These are phyloP conservation scores for Polyploca ridens DNA, from an alignment of 2,888 invertebrate genomes.

Conservation along the genomic window DNA sequence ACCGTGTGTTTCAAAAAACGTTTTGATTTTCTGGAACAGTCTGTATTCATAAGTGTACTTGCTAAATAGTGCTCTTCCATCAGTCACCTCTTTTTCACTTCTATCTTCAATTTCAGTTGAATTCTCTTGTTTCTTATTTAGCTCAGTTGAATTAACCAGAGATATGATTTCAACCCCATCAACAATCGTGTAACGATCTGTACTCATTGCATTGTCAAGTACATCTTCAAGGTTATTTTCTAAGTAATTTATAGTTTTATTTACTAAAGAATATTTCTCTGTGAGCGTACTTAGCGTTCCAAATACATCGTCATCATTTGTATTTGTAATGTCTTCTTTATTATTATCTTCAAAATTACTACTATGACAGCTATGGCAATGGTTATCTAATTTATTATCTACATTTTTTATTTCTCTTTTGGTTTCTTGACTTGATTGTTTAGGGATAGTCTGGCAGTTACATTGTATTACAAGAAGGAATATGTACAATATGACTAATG, in stretches of 20 bases:
- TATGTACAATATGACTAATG: constrained; percentile 63
- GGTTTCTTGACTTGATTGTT: constrained; percentile 58
- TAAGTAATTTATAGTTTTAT: constrained; percentile 67
- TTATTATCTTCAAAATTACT: constrained; percentile 43
- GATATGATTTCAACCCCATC: constrained; percentile 84
- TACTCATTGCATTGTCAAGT: constrained; percentile 82
- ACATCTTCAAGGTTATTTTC: constrained; percentile 82
- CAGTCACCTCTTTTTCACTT: constrained; percentile 28
- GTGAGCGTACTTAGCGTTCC: constrained; percentile 58
- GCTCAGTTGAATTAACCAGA: constrained; percentile 33
- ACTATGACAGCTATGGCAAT: constrained; percentile 78
- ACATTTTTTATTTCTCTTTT: constrained; percentile 67
- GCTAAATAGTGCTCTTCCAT: constrained; percentile 70
- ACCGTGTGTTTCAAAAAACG: constrained; percentile 85
- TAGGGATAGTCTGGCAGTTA: constrained; percentile 57
- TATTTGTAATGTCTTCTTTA: constrained; percentile 30
- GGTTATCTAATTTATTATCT: constrained; percentile 69
- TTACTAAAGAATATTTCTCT: constrained; percentile 60
- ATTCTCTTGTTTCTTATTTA: constrained; percentile 22
- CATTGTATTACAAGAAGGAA: constrained; percentile 53
- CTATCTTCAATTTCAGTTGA: constrained; percentile 19
- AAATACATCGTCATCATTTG: constrained; percentile 49
- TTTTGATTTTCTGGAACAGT: constrained; percentile 83
- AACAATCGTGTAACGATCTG: constrained; percentile 83
- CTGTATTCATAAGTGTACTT: constrained; percentile 80